phyloP scores from a whole-genome alignment of 2,113 vertebrate species.

The Drymodes brunneopygia region DNA sequence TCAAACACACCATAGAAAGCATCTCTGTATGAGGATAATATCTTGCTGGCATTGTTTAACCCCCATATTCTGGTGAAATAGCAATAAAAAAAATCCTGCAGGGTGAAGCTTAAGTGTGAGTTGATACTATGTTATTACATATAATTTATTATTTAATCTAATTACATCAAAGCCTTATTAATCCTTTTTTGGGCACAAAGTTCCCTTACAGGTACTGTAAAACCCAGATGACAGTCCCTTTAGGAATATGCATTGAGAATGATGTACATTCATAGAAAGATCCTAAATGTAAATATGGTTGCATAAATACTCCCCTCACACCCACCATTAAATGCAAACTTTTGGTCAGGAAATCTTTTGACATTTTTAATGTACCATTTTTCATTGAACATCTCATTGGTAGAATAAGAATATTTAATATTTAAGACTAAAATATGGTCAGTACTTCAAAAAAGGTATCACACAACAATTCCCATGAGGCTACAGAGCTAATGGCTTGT shows the following conservation, averaged over 20 bases:
- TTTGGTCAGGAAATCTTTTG: not conserved
- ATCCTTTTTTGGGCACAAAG: not conserved
- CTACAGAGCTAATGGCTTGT: not conserved
- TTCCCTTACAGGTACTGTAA: not conserved
- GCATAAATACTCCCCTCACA: not conserved
- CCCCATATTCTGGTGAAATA: not conserved
- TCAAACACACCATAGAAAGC: not conserved
- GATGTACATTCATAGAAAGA: fast-evolving
- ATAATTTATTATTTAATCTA: not conserved
- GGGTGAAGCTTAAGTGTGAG: not conserved
- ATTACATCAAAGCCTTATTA: not conserved
- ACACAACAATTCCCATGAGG: not conserved
- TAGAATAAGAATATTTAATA: not conserved
- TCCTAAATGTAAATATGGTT: not conserved
- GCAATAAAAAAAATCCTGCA: not conserved
- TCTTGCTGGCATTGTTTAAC: not conserved
- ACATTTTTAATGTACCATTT: not conserved
- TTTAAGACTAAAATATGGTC: not conserved
- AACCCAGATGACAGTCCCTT: not conserved
- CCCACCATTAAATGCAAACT: not conserved
- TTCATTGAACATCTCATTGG: not conserved
- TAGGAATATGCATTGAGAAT: not conserved
- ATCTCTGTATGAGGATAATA: not conserved
- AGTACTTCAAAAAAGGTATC: not conserved
- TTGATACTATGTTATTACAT: not conserved